Evolutionary conservation across 1,140 invertebrate genomes (phyloP), one percentile per base, ranked within the genome.

Genomic region (Habropoda laboriosa): DNA sequence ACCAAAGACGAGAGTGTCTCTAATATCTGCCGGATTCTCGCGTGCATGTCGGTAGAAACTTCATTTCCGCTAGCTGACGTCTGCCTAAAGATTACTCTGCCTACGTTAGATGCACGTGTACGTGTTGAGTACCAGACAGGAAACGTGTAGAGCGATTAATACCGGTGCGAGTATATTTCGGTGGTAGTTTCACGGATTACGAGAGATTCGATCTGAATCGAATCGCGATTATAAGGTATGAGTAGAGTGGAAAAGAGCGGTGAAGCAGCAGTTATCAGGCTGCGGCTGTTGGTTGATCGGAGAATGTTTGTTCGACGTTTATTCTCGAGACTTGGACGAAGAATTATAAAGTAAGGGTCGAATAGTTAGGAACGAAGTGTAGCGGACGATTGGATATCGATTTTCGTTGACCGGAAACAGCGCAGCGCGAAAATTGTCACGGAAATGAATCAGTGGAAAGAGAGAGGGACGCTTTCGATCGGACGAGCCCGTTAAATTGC

Each of bases 31-130:
- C 21, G n/a, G 27, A 57, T 24, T 58, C 58, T 64, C 18, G 24
- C 32, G 24, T 30, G 42, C 32, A 64, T 53, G 35, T 74, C 45
- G 32, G 4, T 57, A 5, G 55, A 49, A 40, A 70, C 42, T 77
- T 77, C 70, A 77, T 70, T 70, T 77, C 75, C 64, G 75, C 42
- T 58, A n/a, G 5, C 38, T 27, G 32, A 47, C 57, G 16, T 49
- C 16, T 2, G 45, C 6, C n/a, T 27, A 40, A 53, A 18, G n/a
- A 76, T 51, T 58, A 64, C 32, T 32, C 30, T 27, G n/a, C 32
- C n/a, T 40, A 27, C 35, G 8, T 51, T 51, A n/a, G n/a, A n/a
- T 2, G 21, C 18, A 24, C 5, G 4, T 27, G n/a, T 21, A 30
- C 12, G 40, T 1, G 6, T 18, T 16, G 42, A 58, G 47, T n/a